Conservation (phyloP, 2,113 vertebrate species). For the Syrmaticus mikado region DNA sequence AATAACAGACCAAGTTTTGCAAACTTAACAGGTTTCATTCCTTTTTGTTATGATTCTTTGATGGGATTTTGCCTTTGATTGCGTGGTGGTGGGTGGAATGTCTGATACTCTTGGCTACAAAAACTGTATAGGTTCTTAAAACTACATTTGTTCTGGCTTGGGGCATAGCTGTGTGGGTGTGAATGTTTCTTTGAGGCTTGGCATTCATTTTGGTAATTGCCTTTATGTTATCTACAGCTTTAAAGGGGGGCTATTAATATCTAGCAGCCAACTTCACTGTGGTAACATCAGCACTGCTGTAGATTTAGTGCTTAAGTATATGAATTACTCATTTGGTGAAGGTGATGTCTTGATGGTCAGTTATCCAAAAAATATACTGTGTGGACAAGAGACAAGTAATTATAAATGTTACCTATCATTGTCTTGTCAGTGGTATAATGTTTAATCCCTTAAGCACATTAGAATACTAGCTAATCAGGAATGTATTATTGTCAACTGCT, state of each 20-base stretch:
- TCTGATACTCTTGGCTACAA: conserved; percentile 26
- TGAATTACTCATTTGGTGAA: background rate
- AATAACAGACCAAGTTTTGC: conserved; percentile 29
- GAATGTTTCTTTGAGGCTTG: conserved; percentile 35
- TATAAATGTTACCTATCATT: background rate
- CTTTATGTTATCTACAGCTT: conserved; percentile 1
- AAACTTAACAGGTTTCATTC: conserved; percentile 38
- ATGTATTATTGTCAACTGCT: background rate
- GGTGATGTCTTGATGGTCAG: background rate
- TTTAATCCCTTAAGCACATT: background rate
- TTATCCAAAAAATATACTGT: background rate
- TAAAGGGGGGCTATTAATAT: background rate
- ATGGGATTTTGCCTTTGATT: conserved; percentile 54
- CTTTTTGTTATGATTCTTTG: conserved; percentile 18
- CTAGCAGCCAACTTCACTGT: background rate
- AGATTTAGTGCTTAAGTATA: background rate
- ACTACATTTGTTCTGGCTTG: conserved; percentile 45
- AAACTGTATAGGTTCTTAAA: conserved; percentile 1
- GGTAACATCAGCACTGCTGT: background rate
- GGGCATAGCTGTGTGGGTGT: background rate
- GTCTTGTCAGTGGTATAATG: background rate
- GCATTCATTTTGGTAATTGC: conserved; percentile 1
- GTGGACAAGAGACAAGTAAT: background rate
- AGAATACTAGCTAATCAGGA: background rate
- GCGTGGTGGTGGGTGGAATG: conserved; percentile 50